phyloP scores from a whole-genome alignment of 2,113 vertebrate genomes.

The Colistium nudipinnis region DNA sequence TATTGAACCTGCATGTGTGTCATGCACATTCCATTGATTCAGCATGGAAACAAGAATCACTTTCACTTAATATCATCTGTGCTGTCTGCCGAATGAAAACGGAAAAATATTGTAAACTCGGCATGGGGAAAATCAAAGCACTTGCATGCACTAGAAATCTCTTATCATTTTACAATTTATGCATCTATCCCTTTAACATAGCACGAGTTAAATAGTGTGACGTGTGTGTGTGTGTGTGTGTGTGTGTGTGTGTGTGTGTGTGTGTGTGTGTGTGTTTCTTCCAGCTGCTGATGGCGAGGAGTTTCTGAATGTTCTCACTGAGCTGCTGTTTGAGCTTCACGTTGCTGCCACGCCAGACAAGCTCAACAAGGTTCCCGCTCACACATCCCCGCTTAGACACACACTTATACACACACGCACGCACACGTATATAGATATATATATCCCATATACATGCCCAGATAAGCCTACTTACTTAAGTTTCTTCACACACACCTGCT shows the following conservation, averaged over 20 bases:
- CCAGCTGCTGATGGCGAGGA: conserved; percentile 86
- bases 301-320: conserved; percentile 92
- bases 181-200: not conserved
- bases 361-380: conserved; percentile 90
- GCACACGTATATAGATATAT: too few species aligned
- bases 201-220: too few species aligned
- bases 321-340: conserved; percentile 96
- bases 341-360: conserved; percentile 98
- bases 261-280: conserved; percentile 36
- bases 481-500: not conserved
- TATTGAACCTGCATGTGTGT: conserved; percentile 40
- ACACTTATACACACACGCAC: not conserved
- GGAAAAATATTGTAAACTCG: conserved; percentile 11
- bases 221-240: conserved; percentile 28
- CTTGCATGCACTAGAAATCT: conserved; percentile 16
- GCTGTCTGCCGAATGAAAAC: not conserved
- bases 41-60: conserved; percentile 18
- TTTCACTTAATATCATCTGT: conserved; percentile 5
- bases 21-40: conserved; percentile 12
- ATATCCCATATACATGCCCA: too few species aligned
- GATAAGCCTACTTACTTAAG: too few species aligned
- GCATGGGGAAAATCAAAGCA: conserved; percentile 36
- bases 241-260: conserved; percentile 15
- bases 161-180: not conserved
- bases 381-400: not conserved